phyloP scores from a whole-genome alignment of 2,797 vertebrate genomes.

The Labeo calbasu region DNA sequence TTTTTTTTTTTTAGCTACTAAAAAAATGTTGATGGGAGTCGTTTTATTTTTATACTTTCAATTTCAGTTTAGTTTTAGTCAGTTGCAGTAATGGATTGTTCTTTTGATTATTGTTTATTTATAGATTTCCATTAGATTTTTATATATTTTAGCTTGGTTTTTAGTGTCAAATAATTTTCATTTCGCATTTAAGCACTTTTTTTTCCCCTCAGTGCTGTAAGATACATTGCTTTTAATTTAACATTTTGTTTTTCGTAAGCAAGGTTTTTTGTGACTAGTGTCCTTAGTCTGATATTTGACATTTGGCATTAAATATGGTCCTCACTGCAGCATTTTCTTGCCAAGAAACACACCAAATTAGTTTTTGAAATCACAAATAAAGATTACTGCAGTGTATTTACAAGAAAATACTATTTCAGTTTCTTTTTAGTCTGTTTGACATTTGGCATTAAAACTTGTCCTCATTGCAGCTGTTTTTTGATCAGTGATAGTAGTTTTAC shows the following conservation, averaged over 20 bases:
- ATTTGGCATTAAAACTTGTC: not conserved
- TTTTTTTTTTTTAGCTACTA: too few relatives aligned
- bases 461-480: not conserved
- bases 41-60: too few relatives aligned
- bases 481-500: not conserved
- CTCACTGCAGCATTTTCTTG: not conserved
- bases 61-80: too few relatives aligned
- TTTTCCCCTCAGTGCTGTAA: not conserved
- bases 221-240: not conserved
- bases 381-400: too few relatives aligned
- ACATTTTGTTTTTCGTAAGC: too few relatives aligned
- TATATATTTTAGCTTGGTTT: too few relatives aligned
- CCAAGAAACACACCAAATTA: not conserved
- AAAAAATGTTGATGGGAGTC: too few relatives aligned
- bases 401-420: too few relatives aligned
- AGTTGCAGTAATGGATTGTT: too few relatives aligned
- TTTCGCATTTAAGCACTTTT: not conserved
- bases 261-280: too few relatives aligned
- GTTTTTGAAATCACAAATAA: not conserved
- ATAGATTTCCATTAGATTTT: too few relatives aligned
- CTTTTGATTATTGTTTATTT: too few relatives aligned
- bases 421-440: not conserved
- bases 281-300: not conserved
- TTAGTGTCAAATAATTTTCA: not conserved
- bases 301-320: not conserved